A percentile compares a stretch with the other conserved stretches of the same genome.
phyloP scores from a whole-genome alignment of 2,888 invertebrate species.

The Cerceris rybyensis region DNA sequence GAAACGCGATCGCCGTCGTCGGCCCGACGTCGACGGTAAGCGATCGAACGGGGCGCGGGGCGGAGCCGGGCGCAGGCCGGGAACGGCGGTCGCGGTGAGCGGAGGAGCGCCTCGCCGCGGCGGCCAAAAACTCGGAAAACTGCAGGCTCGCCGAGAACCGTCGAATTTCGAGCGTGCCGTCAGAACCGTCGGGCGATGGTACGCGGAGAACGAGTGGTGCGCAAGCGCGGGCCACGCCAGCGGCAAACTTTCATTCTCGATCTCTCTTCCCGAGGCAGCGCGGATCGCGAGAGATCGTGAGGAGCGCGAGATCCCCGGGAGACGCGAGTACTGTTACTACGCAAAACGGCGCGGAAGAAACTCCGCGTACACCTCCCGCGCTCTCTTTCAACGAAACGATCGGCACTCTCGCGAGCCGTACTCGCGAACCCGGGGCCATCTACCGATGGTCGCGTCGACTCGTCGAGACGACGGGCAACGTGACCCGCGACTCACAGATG shows the following conservation, averaged over 20 bases:
- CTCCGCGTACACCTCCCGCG: background rate
- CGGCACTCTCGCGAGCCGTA: slow-evolving; percentile 53
- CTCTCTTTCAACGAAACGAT: slow-evolving; percentile 5
- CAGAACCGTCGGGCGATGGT: background rate
- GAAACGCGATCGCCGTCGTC: too few species aligned
- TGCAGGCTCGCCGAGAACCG: too few species aligned
- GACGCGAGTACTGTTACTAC: slow-evolving; percentile 43
- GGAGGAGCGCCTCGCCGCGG: too few species aligned
- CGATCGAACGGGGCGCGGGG: too few species aligned
- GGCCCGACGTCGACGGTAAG: too few species aligned
- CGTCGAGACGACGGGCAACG: too few species aligned
- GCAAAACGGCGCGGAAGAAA: background rate
- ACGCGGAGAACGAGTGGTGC: background rate
- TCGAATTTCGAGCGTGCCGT: too few species aligned
- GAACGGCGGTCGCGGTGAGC: too few species aligned
- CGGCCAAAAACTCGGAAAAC: too few species aligned
- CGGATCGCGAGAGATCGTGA: slow-evolving; percentile 9
- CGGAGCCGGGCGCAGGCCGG: too few species aligned
- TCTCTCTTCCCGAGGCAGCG: background rate
- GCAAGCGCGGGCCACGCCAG: slow-evolving; percentile 26
- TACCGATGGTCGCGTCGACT: too few species aligned
- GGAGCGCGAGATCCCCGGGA: slow-evolving; percentile 33
- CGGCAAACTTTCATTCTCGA: slow-evolving; percentile 20
- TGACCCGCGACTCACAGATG: too few species aligned
- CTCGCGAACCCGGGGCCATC: background rate